These are phyloP conservation scores for Anolis carolinensis DNA, from an alignment of 2,113 vertebrate species.

Conservation along the genomic window DNA sequence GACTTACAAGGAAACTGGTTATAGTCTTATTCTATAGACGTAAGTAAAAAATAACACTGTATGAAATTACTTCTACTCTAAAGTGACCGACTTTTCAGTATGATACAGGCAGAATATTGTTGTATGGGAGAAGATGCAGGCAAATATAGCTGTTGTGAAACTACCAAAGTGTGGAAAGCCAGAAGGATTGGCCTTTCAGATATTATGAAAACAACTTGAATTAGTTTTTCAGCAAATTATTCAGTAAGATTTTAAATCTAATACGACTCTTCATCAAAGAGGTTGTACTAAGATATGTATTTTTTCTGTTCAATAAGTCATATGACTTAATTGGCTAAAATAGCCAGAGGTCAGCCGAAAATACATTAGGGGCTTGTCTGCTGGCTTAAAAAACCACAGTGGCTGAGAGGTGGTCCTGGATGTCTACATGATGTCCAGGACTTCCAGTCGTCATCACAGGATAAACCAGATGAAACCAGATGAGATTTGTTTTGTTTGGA, in stretches of 20 bases:
- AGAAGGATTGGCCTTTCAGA: background rate
- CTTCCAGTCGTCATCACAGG: too few species aligned
- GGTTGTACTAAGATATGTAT: too few species aligned
- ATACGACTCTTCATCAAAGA: background rate
- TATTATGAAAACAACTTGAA: background rate
- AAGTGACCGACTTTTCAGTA: slow-evolving; percentile 33
- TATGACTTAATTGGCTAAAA: too few species aligned
- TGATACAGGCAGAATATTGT: slow-evolving; percentile 44
- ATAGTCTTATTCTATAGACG: background rate
- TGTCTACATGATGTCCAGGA: too few species aligned
- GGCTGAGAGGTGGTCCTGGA: too few species aligned
- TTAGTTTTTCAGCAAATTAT: background rate
- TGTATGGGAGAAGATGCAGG: slow-evolving; percentile 27
- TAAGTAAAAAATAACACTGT: background rate
- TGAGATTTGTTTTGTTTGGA: too few species aligned
- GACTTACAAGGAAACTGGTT: background rate
- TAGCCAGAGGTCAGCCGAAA: too few species aligned
- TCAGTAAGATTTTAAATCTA: background rate
- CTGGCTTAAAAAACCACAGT: too few species aligned
- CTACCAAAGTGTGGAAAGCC: background rate
- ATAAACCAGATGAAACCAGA: too few species aligned
- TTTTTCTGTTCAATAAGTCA: background rate
- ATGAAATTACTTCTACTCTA: background rate
- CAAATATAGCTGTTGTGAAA: slow-evolving; percentile 46
- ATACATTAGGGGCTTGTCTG: too few species aligned